Evolutionary conservation across 1,140 invertebrate genomes (phyloP).

Genomic region (Monomorium pharaonis): DNA sequence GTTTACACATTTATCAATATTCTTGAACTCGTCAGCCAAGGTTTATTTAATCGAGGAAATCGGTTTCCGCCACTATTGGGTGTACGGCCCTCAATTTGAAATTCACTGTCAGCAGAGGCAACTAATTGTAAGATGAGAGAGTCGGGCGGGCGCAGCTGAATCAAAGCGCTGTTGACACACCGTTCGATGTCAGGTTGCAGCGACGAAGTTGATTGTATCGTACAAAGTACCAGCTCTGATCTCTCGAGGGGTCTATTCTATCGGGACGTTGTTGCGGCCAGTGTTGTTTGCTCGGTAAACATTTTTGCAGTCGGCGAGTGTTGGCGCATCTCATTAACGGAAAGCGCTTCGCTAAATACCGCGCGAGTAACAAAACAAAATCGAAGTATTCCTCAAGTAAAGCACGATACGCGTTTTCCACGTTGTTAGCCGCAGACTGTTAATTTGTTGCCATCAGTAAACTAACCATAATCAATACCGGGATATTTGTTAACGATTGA

Average conservation of each 20-base stretch:
- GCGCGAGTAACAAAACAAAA: constrained; percentile 18
- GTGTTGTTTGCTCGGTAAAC: constrained; percentile 49
- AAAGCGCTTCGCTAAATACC: constrained; percentile 31
- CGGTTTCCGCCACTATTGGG: not conserved
- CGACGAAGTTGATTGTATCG: constrained; percentile 44
- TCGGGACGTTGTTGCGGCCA: constrained; percentile 11
- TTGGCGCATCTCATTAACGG: constrained; percentile 52
- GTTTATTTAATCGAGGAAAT: not conserved
- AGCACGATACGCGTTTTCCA: not conserved
- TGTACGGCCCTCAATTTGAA: constrained; percentile 1
- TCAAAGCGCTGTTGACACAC: constrained; percentile 47
- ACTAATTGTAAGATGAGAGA: constrained; percentile 39
- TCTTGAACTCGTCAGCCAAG: not conserved
- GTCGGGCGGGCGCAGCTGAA: not conserved
- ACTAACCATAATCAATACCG: not conserved
- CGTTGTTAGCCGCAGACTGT: not conserved
- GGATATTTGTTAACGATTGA: not conserved
- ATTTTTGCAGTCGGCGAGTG: constrained; percentile 50
- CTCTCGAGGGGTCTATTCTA: constrained; percentile 2
- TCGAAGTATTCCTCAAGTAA: not conserved
- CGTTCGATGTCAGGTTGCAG: constrained; percentile 9
- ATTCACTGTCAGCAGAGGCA: not conserved
- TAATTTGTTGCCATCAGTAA: not conserved
- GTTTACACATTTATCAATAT: not conserved
- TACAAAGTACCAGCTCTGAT: constrained; percentile 17